Percentiles rank a stretch among this genome's conserved stretches.
Conservation (phyloP, 1,140 invertebrate genomes). For the Geopemphigus sp. region DNA sequence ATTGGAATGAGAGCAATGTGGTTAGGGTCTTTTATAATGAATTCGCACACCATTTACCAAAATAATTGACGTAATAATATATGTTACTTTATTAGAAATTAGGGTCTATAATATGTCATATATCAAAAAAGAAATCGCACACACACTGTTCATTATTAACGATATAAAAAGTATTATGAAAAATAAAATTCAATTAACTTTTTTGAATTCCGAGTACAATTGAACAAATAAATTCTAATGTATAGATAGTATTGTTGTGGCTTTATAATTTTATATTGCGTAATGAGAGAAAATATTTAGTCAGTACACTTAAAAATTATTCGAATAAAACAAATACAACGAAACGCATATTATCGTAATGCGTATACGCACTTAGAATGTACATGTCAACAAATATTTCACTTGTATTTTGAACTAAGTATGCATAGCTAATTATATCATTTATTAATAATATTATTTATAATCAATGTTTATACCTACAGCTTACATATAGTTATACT, state of each 20-base stretch:
- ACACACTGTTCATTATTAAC: not conserved
- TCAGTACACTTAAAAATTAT: not conserved
- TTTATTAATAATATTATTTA: too few relatives aligned
- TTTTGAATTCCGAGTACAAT: not conserved
- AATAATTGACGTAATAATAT: conserved; percentile 41
- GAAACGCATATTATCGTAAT: not conserved
- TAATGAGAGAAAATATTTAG: not conserved
- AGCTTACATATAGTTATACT: too few relatives aligned
- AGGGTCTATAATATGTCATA: conserved; percentile 24
- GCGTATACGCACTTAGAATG: too few relatives aligned
- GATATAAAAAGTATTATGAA: not conserved
- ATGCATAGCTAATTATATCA: too few relatives aligned
- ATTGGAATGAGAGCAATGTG: conserved; percentile 11
- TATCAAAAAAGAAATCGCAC: conserved; percentile 4
- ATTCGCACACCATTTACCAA: conserved; percentile 44
- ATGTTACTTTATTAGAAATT: conserved; percentile 15
- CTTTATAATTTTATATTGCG: not conserved
- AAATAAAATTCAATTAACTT: not conserved
- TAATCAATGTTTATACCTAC: too few relatives aligned
- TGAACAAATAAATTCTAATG: not conserved
- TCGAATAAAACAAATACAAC: not conserved
- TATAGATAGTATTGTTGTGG: not conserved
- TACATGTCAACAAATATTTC: too few relatives aligned
- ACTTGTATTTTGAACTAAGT: too few relatives aligned
- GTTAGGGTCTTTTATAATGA: conserved; percentile 16